These are phyloP conservation scores for Xenopus borealis DNA, from an alignment of 2,113 vertebrate genomes.

Conservation along the genomic window DNA sequence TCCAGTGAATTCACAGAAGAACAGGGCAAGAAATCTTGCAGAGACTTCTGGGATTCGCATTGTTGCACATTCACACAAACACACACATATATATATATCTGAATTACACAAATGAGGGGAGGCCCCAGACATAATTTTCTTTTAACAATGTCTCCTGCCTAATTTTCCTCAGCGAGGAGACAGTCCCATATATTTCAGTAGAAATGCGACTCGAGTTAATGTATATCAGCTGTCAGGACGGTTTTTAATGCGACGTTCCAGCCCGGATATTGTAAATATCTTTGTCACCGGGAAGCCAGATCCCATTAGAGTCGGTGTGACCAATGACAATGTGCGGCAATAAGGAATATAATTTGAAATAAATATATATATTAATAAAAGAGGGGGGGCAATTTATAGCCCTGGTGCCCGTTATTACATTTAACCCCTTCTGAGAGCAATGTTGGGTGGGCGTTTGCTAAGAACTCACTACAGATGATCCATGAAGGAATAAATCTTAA, in stretches of 20 bases:
- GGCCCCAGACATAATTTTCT: constrained; percentile 51
- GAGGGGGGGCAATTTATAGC: neutral
- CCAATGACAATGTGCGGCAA: neutral
- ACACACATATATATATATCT: constrained; percentile 12
- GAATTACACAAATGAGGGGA: constrained; percentile 50
- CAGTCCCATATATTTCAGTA: constrained; percentile 5
- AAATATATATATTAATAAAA: neutral
- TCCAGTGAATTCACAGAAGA: constrained; percentile 62
- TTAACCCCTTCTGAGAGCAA: neutral
- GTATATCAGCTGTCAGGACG: neutral
- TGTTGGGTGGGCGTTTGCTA: no score
- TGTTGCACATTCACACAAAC: constrained; percentile 42
- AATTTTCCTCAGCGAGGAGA: constrained; percentile 40
- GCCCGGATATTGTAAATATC: constrained; percentile 2
- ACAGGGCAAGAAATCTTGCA: constrained; percentile 60
- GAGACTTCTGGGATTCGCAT: constrained; percentile 57
- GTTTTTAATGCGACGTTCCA: neutral
- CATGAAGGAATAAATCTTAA: no score
- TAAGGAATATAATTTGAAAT: neutral
- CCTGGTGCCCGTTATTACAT: neutral
- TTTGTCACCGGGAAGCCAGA: neutral
- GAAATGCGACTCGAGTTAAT: neutral
- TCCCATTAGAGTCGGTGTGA: neutral
- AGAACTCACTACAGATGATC: no score
- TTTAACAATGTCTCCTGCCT: constrained; percentile 48